Percentiles rank a stretch among this genome's conserved stretches.
Evolutionary conservation across 2,888 invertebrate genomes (phyloP).

Genomic region (Caradrina clavipalpis): DNA sequence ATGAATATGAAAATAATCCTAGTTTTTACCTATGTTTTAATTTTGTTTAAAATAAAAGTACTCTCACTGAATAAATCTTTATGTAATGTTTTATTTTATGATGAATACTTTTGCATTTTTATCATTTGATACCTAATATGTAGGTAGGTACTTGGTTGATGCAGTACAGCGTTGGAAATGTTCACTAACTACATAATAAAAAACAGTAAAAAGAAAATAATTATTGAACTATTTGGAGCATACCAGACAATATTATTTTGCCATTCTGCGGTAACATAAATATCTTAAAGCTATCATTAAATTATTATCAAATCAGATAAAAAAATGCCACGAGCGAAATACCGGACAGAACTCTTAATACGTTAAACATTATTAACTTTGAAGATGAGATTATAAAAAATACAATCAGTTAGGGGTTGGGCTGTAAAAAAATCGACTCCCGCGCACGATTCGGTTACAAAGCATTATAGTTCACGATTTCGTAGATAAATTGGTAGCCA

Average conservation of each 20-base stretch:
- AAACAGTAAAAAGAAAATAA: neutral
- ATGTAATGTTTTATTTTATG: neutral
- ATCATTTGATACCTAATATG: no score
- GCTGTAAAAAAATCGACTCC: slow-evolving; percentile 62
- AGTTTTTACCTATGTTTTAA: neutral
- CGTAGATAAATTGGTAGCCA: slow-evolving; percentile 81
- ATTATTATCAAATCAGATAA: slow-evolving; percentile 34
- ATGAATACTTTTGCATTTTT: no score
- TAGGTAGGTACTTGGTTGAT: no score
- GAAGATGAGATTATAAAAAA: slow-evolving; percentile 56
- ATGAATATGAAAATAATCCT: neutral
- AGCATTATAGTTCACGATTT: slow-evolving; percentile 70
- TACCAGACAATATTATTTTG: neutral
- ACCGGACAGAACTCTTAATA: slow-evolving; percentile 31
- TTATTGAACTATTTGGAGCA: neutral
- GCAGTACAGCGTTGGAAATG: no score
- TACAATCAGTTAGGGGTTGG: slow-evolving; percentile 59
- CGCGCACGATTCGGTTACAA: slow-evolving; percentile 56
- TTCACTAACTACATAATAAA: no score
- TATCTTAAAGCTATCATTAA: slow-evolving; percentile 33
- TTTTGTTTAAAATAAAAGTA: neutral
- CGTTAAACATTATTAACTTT: slow-evolving; percentile 49
- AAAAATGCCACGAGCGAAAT: slow-evolving; percentile 58
- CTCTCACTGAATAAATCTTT: neutral
- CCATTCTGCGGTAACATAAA: neutral